These are phyloP conservation scores for Sibirionetta formosa DNA, from an alignment of 2,797 vertebrate species.

Conservation along the genomic window DNA sequence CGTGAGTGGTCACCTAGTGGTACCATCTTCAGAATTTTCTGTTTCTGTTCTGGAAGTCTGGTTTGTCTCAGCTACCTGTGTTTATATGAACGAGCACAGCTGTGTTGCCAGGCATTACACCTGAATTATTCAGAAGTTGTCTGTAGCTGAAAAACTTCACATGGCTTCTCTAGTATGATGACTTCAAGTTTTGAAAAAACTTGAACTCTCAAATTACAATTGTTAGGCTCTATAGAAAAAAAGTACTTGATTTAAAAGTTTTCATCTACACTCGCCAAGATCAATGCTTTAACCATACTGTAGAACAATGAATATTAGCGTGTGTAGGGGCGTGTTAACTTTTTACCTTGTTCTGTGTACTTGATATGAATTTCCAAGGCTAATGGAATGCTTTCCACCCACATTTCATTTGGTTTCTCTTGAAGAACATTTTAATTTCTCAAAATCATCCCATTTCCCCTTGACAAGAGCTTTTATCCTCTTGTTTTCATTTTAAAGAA, in stretches of 20 bases:
- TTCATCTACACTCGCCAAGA: background rate
- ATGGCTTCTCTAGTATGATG: background rate
- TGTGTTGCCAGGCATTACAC: background rate
- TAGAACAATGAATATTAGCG: background rate
- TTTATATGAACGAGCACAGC: background rate
- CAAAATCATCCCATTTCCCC: slow-evolving; percentile 47
- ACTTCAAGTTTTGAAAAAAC: background rate
- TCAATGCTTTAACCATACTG: background rate
- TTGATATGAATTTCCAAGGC: slow-evolving; percentile 56
- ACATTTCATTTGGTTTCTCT: slow-evolving; percentile 59
- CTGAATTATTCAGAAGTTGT: slow-evolving; percentile 36
- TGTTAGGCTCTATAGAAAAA: slow-evolving; percentile 17
- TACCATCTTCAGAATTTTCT: background rate
- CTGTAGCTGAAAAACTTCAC: background rate
- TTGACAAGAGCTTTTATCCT: slow-evolving; percentile 72
- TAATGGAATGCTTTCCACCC: slow-evolving; percentile 73
- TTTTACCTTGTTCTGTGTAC: slow-evolving; percentile 16
- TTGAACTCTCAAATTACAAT: background rate
- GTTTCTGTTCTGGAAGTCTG: background rate
- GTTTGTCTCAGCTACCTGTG: background rate
- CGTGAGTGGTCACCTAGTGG: background rate
- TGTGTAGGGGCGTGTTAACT: background rate
- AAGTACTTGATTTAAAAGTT: slow-evolving; percentile 12
- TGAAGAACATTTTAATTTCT: slow-evolving; percentile 63
- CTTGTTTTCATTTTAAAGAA: slow-evolving; percentile 55